Conservation (phyloP, 2,888 invertebrate species). For the Resseliella maxima region DNA sequence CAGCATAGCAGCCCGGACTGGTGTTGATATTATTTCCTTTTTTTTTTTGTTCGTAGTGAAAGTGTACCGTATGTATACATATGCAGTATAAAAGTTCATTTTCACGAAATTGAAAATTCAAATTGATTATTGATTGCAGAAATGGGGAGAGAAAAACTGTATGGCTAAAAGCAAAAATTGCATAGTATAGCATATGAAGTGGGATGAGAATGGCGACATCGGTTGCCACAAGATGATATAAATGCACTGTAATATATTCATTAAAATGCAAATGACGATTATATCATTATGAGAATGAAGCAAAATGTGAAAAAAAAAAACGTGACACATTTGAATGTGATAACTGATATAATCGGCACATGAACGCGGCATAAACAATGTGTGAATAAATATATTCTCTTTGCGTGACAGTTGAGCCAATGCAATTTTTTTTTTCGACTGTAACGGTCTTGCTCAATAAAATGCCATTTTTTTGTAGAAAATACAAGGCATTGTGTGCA, state of each 20-base stretch:
- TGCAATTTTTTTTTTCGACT: background rate
- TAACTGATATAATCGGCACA: slow-evolving; percentile 48
- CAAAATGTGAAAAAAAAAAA: background rate
- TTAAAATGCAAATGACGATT: slow-evolving; percentile 54
- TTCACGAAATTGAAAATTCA: slow-evolving; percentile 3
- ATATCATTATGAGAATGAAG: slow-evolving; percentile 17
- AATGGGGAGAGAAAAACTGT: background rate
- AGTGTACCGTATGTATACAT: no score
- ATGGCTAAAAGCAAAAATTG: background rate
- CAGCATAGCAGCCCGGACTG: background rate
- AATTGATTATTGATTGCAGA: slow-evolving; percentile 48
- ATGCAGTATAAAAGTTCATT: background rate
- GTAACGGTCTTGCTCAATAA: background rate
- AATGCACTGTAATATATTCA: slow-evolving; percentile 35
- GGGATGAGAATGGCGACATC: background rate
- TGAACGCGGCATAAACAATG: background rate
- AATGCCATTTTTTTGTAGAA: background rate
- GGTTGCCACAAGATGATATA: slow-evolving; percentile 6
- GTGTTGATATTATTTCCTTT: slow-evolving; percentile 10
- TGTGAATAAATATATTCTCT: slow-evolving; percentile 15
- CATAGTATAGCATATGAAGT: background rate
- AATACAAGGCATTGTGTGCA: no score
- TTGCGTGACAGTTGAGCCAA: background rate
- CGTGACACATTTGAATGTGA: slow-evolving; percentile 30
- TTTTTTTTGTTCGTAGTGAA: background rate